These are phyloP conservation scores for Heterocephalus glaber DNA, from an alignment of 2,113 vertebrate species.

Conservation along the genomic window DNA sequence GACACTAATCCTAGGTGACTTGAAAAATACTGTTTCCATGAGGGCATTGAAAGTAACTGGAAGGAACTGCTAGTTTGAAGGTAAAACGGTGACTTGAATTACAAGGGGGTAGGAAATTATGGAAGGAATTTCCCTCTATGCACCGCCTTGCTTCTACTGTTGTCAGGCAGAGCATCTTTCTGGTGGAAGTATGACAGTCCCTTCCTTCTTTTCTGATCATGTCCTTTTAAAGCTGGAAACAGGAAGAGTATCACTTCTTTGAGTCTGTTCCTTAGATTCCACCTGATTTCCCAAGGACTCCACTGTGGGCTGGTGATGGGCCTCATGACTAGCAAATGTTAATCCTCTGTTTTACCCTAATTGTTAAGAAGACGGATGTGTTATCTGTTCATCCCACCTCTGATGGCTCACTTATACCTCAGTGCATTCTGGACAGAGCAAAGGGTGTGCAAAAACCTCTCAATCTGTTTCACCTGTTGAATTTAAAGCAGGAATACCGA, in stretches of 20 bases:
- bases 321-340: not conserved
- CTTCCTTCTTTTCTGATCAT: not conserved
- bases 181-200: not conserved
- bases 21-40: not conserved
- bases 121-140: not conserved
- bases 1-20: not conserved
- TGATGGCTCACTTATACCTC: not conserved
- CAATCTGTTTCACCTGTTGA: not conserved
- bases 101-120: not conserved
- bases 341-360: no score
- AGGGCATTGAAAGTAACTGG: not conserved
- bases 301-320: not conserved
- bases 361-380: not conserved
- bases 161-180: not conserved
- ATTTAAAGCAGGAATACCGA: not conserved
- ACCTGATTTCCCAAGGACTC: no score
- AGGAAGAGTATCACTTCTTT: fast-evolving
- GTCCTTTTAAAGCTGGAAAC: not conserved
- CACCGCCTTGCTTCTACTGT: no score
- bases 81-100: not conserved
- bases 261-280: not conserved
- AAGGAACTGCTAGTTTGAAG: not conserved
- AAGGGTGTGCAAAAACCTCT: not conserved
- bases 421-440: not conserved
- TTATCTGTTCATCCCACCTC: no score